phyloP scores from a whole-genome alignment of 2,888 invertebrate genomes.

The Meloe dianella region DNA sequence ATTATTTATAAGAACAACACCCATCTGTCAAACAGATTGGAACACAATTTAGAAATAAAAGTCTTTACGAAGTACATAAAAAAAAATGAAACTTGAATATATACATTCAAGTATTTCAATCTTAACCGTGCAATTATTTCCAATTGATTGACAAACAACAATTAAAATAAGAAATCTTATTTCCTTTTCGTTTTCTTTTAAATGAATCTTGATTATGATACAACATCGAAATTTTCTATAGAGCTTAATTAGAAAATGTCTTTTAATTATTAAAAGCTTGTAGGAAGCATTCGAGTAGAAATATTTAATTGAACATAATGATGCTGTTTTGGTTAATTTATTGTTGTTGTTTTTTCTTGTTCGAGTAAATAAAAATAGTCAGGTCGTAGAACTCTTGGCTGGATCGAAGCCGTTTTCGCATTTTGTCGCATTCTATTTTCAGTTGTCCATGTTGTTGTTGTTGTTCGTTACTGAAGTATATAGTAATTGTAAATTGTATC shows the following conservation, averaged over 20 bases:
- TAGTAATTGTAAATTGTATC: neutral
- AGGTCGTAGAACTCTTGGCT: neutral
- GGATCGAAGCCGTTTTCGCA: conserved; percentile 4
- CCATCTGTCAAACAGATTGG: neutral
- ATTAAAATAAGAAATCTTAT: neutral
- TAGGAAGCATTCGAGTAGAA: neutral
- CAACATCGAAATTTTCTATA: neutral
- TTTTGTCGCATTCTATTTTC: conserved; percentile 10
- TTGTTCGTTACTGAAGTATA: neutral
- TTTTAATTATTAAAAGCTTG: no score
- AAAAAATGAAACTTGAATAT: neutral
- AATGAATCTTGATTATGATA: no score
- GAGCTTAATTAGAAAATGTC: no score
- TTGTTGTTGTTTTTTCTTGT: no score
- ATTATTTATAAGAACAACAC: neutral
- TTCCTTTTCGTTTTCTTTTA: neutral
- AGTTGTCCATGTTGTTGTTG: neutral
- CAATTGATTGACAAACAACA: neutral
- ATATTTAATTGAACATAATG: neutral
- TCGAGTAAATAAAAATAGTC: neutral
- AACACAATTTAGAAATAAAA: neutral
- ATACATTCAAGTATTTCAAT: no score
- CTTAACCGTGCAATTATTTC: no score
- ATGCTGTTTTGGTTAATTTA: no score
- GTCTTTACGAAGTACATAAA: neutral